These are phyloP conservation scores for Pachycephus smyrnensis DNA, from an alignment of 2,888 invertebrate species.

Conservation along the genomic window DNA sequence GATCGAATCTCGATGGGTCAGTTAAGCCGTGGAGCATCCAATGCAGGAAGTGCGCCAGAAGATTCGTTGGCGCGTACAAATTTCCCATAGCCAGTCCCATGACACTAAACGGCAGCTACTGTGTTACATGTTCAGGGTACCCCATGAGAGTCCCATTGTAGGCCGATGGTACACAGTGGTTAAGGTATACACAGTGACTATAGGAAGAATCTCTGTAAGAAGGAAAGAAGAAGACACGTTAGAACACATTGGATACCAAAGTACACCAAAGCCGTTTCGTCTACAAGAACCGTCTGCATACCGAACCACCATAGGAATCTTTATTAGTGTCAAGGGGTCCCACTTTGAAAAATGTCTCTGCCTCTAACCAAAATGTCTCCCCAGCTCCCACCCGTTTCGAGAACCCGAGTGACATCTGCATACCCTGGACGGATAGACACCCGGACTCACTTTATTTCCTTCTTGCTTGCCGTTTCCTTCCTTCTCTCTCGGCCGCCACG, in stretches of 20 bases:
- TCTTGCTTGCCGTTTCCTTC: background rate
- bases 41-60: background rate
- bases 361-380: constrained; percentile 21
- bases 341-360: constrained; percentile 46
- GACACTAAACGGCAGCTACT: background rate
- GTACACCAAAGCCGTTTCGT: constrained; percentile 37
- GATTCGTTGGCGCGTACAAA: background rate
- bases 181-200: background rate
- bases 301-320: constrained; percentile 45
- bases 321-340: constrained; percentile 54
- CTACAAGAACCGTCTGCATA: constrained; percentile 38
- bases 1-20: background rate
- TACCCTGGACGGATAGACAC: constrained; percentile 37
- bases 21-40: background rate
- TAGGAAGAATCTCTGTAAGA: constrained; percentile 5
- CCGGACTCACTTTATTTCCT: constrained; percentile 11
- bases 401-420: constrained; percentile 45
- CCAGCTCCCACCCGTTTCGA: constrained; percentile 21
- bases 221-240: constrained; percentile 8
- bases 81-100: constrained; percentile 2
- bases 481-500: background rate
- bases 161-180: background rate
- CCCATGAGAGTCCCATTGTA: background rate
- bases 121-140: background rate
- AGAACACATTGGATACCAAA: constrained; percentile 27